These are phyloP conservation scores for Mormyrus lacerda DNA, from an alignment of 2,113 vertebrate species.

Conservation along the genomic window DNA sequence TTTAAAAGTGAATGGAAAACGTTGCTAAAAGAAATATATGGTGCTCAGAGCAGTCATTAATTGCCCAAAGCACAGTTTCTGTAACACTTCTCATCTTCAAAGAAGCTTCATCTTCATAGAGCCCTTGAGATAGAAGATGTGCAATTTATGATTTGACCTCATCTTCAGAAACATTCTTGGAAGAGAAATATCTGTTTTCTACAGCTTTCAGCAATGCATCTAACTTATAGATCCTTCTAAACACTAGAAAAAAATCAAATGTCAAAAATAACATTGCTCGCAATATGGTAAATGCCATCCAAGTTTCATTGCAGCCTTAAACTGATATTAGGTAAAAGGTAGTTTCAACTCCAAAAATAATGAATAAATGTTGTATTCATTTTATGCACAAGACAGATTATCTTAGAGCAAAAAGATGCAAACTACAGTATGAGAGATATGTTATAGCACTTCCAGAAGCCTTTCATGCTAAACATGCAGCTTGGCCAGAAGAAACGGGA, in stretches of 20 bases:
- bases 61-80: neutral
- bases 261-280: neutral
- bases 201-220: neutral
- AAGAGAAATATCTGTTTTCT: neutral
- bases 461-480: constrained; percentile 2
- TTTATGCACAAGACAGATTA: neutral
- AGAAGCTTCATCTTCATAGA: neutral
- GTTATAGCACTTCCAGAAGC: neutral
- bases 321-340: neutral
- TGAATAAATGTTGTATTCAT: neutral
- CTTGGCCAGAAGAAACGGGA: constrained; percentile 21
- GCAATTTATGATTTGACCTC: neutral
- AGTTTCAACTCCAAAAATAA: neutral
- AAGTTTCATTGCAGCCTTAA: neutral
- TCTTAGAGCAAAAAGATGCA: neutral
- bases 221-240: neutral
- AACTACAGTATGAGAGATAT: neutral
- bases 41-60: neutral
- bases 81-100: constrained; percentile 1
- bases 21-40: neutral
- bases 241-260: neutral
- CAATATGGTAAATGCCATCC: neutral
- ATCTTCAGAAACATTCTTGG: neutral
- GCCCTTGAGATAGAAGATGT: neutral
- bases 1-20: neutral